Evolutionary conservation across 1,140 invertebrate genomes (phyloP), one percentile per base, ranked within the genome.

Genomic region (Hydropsyche tenuis): DNA sequence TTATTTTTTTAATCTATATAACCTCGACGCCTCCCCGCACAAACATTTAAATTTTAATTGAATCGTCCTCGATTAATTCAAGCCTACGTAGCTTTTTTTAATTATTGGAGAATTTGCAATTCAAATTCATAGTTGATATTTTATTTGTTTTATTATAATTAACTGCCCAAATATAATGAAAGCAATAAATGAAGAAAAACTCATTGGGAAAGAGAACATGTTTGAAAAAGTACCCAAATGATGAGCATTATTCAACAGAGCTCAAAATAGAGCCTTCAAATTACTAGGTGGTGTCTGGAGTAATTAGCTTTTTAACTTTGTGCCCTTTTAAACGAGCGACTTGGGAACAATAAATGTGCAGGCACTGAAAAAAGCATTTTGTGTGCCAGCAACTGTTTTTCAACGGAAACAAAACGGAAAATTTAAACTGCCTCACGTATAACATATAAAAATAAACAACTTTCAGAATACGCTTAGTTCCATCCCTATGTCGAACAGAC

Each of bases 271-370:
- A 77, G 73, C 75, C 69, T 72, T 75, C 45, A 74, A 77, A 77
- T 73, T 73, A 75, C 73, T 66, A 75, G 74, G 48, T 62, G 71
- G 56, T 71, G 71, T 68, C 73, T 72, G 68, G 53, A 69, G 76
- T 77, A 75, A 77, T 77, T 77, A 77, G 73, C 73, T 75, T 77
- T 75, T 77, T 77, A 77, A 77, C 76, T 77, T 75, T 77, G 73
- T 77, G 53, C 73, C 72, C 62, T 75, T 77, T 74, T 69, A 71
- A 77, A 77, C 56, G 73, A 48, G 7, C 66, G 46, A 62, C 76
- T 73, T 65, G 76, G 76, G 76, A 77, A 72, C 76, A 70, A 73
- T 77, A 77, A 77, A 77, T 73, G 73, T 75, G 65, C 65, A 75
- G 68, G 64, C 70, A 63, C 66, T 66, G 45, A 75, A 75, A 75